phyloP scores from a whole-genome alignment of 2,888 invertebrate species.

The Dicycla oo region DNA sequence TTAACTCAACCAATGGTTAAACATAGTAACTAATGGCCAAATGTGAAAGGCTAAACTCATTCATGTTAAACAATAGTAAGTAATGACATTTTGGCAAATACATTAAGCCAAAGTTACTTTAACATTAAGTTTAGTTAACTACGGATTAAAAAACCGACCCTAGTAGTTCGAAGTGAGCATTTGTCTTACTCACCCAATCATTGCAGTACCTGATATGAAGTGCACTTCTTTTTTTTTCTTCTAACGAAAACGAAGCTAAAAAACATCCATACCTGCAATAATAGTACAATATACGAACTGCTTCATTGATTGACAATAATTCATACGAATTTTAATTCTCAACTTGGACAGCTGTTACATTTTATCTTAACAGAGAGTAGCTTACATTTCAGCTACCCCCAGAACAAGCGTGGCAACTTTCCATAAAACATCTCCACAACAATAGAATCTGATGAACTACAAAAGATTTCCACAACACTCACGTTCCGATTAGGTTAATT shows the following conservation, averaged over 20 bases:
- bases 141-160: too few relatives aligned
- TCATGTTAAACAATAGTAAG: too few relatives aligned
- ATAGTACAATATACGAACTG: neutral
- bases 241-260: neutral
- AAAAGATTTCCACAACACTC: conserved; percentile 56
- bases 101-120: too few relatives aligned
- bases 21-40: too few relatives aligned
- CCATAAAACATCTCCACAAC: conserved; percentile 17
- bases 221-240: neutral
- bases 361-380: neutral
- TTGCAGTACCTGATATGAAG: neutral
- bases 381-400: neutral
- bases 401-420: neutral
- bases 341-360: neutral
- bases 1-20: too few relatives aligned
- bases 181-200: neutral
- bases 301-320: neutral
- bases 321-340: neutral
- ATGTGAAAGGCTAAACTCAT: too few relatives aligned
- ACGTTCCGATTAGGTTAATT: conserved; percentile 73
- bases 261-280: neutral
- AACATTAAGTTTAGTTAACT: too few relatives aligned
- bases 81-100: too few relatives aligned
- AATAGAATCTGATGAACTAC: conserved; percentile 41
- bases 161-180: neutral